Evolutionary conservation across 2,113 vertebrate genomes (phyloP).

Genomic region (Ia io): DNA sequence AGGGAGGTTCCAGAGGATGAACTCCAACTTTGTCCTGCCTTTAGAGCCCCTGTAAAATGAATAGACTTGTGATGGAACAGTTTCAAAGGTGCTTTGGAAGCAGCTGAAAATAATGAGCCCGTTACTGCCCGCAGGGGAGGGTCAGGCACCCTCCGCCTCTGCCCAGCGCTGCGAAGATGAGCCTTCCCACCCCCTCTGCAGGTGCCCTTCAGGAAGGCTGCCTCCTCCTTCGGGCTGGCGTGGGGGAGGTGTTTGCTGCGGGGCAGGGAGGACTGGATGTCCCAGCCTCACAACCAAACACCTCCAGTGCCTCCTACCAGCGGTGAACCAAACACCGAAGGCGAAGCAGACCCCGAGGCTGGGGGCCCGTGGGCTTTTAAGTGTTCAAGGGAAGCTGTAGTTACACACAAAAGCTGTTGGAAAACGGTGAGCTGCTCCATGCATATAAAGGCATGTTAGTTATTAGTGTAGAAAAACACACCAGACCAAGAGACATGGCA

Average conservation of each 20-base stretch:
- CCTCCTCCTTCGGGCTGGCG: not conserved
- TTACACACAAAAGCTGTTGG: not conserved
- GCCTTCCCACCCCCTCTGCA: not conserved
- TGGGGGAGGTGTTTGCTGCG: not conserved
- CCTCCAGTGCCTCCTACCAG: not conserved
- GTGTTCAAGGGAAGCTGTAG: not conserved
- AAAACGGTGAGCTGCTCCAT: not conserved
- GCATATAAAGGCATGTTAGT: not conserved
- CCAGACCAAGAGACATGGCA: not conserved
- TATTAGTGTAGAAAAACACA: not conserved
- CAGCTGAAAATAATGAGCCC: constrained; percentile 9
- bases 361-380: not conserved
- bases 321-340: not conserved
- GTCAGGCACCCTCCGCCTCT: not conserved
- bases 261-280: not conserved
- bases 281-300: not conserved
- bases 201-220: not conserved
- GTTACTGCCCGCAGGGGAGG: constrained; percentile 6
- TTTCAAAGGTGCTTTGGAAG: constrained; percentile 38
- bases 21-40: not conserved
- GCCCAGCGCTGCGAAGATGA: not conserved
- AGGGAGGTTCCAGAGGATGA: not conserved
- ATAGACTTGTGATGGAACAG: not conserved
- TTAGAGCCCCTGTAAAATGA: constrained; percentile 1
- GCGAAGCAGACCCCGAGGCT: not conserved